Evolutionary conservation across 2,888 invertebrate species (phyloP).

Genomic region (Perizoma affinitatum): DNA sequence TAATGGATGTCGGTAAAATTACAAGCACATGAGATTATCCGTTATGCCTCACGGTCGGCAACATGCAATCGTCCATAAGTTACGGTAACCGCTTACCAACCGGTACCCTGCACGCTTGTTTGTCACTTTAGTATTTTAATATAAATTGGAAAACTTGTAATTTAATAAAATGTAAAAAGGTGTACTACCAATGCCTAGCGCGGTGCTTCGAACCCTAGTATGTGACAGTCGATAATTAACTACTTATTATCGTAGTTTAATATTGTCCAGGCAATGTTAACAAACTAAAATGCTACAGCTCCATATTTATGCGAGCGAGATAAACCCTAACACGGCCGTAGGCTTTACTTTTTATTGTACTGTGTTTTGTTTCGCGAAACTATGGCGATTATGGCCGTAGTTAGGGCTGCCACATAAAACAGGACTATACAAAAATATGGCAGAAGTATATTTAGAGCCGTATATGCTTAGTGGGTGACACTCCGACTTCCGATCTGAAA

Average conservation of each 20-base stretch:
- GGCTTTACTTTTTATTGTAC: conserved; percentile 64
- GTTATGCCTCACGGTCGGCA: no score
- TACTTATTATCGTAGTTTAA: conserved; percentile 68
- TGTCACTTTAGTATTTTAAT: no score
- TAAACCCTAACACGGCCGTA: conserved; percentile 61
- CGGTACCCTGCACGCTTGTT: no score
- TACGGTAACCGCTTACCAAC: no score
- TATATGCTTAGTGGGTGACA: no score
- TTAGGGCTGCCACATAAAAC: conserved; percentile 9
- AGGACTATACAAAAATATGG: no score
- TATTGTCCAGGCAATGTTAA: conserved; percentile 68
- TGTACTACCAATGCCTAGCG: conserved; percentile 44
- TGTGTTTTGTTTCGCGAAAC: conserved; percentile 60
- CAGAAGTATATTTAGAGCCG: no score
- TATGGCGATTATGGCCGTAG: conserved; percentile 52
- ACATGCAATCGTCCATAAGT: no score
- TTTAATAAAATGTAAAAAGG: conserved; percentile 37
- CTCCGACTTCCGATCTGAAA: no score
- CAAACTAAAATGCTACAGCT: conserved; percentile 63
- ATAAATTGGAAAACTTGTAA: no score
- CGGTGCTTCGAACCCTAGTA: conserved; percentile 47
- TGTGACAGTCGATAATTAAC: conserved; percentile 70
- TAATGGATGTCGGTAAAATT: no score
- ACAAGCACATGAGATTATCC: no score
- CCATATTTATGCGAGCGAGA: conserved; percentile 66